Base-by-base conservation (phyloP, 2,113 vertebrate genomes). In the Lophochroa leadbeateri region DNA sequence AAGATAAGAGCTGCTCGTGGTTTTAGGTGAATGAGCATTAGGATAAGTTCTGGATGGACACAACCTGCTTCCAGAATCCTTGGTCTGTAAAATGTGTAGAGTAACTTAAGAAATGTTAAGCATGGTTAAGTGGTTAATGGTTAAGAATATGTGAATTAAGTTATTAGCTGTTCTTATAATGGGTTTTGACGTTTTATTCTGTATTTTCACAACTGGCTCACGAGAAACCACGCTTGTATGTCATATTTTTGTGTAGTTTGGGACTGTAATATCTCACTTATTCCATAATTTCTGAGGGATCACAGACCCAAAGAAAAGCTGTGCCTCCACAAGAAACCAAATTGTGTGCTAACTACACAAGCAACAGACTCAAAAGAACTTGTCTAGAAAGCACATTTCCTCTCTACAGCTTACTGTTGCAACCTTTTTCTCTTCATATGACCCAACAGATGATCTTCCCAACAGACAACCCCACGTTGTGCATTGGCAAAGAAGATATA, bases 361-460 rank as follows among this genome's bases (percentile, higher is more conserved):
- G 31, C 52, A 86, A 75, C 13, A 74, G 60, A 46, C 52, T 68
- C 57, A 53, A 55, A 88, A 78, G 17, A 71, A 47, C 60, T 75
- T 68, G 65, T 35, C 82, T 90, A 88, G 77, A 92, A 94, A 95
- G 85, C 69, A 47, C 25, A 68, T 68, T 70, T 90, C 35, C 81
- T 78, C 61, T 78, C 57, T 76, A 10, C 10, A 74, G 24, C 47
- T 91, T 75, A 50, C 43, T 69, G 57, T 64, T 96, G 65, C 47
- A 89, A 91, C 81, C 33, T 79, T 87, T 71, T 12, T 94, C 17
- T 86, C 55, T 92, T 91, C 9, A 6, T 55, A 69, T 85, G 52
- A 92, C 50, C 94, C 69, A 86, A 91, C 43, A 92, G 80, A 94
- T 68, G 46, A 88, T 75, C 43, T 64, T 61, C 77, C 33, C 86